Conservation (phyloP, 2,113 vertebrate genomes). For the Pontoporia blainvillei region DNA sequence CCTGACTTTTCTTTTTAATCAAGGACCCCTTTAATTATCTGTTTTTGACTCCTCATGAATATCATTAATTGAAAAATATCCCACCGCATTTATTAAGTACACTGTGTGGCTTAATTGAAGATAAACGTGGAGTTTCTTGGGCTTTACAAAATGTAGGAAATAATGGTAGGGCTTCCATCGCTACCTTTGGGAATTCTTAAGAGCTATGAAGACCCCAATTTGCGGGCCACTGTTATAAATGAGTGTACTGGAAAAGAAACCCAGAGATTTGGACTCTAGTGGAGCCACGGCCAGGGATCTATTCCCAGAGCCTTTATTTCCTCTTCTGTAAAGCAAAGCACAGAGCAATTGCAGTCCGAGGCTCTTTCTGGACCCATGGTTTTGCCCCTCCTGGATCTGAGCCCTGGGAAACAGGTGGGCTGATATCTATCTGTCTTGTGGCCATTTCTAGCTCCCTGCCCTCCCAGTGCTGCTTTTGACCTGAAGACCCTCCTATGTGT, state of each 20-base stretch:
- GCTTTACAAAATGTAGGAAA: not conserved
- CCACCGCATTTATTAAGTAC: not conserved
- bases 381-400: not conserved
- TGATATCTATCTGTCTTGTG: no score
- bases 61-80: not conserved
- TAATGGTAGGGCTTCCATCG: not conserved
- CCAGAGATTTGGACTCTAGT: accelerated
- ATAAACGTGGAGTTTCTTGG: not conserved
- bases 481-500: not conserved
- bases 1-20: not conserved
- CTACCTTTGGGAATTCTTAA: not conserved
- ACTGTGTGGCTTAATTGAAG: not conserved
- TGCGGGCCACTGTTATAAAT: not conserved
- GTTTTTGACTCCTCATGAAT: not conserved
- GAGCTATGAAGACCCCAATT: not conserved
- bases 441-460: no score
- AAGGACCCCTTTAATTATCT: not conserved
- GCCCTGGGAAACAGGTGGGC: not conserved
- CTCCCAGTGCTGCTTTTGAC: not conserved
- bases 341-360: not conserved
- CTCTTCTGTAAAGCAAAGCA: not conserved
- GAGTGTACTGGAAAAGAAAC: not conserved
- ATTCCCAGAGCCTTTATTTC: not conserved
- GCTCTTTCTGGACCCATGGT: not conserved
- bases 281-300: not conserved